These are phyloP conservation scores for Pachyuromys duprasi DNA, from an alignment of 2,797 vertebrate species.

Conservation along the genomic window DNA sequence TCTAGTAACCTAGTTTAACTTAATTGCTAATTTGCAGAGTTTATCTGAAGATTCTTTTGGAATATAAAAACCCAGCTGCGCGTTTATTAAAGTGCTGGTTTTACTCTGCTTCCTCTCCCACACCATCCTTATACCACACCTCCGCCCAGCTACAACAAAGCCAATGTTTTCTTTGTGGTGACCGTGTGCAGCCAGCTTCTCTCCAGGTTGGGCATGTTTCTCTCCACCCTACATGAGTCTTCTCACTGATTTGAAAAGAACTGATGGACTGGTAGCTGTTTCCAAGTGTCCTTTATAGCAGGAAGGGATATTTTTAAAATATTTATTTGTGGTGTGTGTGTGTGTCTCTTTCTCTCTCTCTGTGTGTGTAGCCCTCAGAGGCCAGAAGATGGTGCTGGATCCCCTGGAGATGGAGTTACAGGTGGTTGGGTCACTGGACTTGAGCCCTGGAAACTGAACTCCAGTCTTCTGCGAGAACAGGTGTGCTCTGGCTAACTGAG, in stretches of 20 bases:
- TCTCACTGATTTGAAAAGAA: background rate
- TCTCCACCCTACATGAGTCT: background rate
- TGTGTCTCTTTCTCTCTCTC: background rate
- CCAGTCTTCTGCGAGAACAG: background rate
- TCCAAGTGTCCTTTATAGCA: background rate
- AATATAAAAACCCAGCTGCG: background rate
- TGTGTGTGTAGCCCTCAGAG: background rate
- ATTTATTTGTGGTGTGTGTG: background rate
- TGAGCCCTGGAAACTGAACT: background rate
- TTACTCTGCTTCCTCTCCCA: background rate
- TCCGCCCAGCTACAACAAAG: background rate
- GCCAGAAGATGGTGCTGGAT: background rate
- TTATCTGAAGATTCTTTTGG: slow-evolving; percentile 1
- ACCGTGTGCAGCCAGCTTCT: background rate
- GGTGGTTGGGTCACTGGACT: background rate
- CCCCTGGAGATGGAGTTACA: background rate
- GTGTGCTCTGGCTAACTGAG: background rate
- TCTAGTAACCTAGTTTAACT: slow-evolving; percentile 8
- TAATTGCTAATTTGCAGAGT: slow-evolving; percentile 21
- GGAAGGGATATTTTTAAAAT: background rate
- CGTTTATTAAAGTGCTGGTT: background rate
- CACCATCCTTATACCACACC: background rate
- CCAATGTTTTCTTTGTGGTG: background rate
- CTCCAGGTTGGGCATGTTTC: background rate
- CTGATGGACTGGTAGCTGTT: background rate